Evolutionary conservation across 2,888 invertebrate species (phyloP).

Genomic region (Muscina levida): DNA sequence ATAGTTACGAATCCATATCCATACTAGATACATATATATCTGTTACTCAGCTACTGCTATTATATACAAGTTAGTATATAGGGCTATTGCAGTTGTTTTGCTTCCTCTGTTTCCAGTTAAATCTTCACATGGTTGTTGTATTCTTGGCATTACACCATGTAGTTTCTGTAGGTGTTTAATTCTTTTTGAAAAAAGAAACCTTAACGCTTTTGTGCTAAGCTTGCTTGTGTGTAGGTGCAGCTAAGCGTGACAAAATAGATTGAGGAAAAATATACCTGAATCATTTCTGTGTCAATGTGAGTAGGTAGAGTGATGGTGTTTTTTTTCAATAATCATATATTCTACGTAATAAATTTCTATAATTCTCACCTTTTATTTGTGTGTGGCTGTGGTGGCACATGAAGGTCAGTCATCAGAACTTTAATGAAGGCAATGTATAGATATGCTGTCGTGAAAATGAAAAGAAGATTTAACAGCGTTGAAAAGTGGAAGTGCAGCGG

Average conservation of each 20-base stretch:
- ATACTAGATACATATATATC: not conserved
- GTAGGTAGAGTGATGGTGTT: constrained; percentile 7
- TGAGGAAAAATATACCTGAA: constrained; percentile 44
- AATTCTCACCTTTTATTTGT: constrained; percentile 6
- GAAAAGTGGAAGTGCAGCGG: no score
- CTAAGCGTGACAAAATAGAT: constrained; percentile 72
- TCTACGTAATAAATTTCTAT: not conserved
- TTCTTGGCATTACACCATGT: constrained; percentile 30
- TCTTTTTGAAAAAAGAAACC: not conserved
- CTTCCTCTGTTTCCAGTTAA: not conserved
- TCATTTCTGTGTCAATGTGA: constrained; percentile 12
- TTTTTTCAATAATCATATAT: constrained; percentile 23
- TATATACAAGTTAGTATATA: no score
- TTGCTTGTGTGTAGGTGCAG: constrained; percentile 69
- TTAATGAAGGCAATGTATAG: no score
- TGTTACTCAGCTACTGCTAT: no score
- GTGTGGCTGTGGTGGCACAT: no score
- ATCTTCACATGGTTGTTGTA: constrained; percentile 10
- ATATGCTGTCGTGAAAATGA: no score
- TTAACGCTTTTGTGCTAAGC: constrained; percentile 19
- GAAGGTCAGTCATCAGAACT: no score
- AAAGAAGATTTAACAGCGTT: no score
- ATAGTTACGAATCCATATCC: constrained; percentile 15
- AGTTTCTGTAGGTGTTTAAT: constrained; percentile 10
- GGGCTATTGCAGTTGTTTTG: not conserved